phyloP scores from a whole-genome alignment of 2,888 invertebrate genomes.

The Thymelicus acteon region DNA sequence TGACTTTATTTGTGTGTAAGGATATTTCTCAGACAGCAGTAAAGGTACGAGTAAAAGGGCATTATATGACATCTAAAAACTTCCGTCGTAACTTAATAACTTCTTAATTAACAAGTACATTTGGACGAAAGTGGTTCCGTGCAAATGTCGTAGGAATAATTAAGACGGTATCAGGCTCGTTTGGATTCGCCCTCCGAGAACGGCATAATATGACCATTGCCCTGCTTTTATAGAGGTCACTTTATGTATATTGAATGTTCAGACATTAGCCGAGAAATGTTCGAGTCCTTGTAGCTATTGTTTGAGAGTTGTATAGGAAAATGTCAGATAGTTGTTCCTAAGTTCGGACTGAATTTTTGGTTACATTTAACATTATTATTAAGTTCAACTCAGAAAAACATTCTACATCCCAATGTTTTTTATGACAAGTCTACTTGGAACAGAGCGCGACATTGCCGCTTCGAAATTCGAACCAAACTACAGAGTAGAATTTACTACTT shows the following conservation, averaged over 20 bases:
- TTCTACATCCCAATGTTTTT: too few relatives aligned
- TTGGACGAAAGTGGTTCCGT: slow-evolving; percentile 16
- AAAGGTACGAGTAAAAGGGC: too few relatives aligned
- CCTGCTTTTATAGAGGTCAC: slow-evolving; percentile 38
- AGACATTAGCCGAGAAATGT: slow-evolving; percentile 32
- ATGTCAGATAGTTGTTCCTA: not conserved
- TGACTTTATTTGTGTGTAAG: too few relatives aligned
- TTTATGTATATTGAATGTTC: slow-evolving; percentile 42
- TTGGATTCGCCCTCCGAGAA: slow-evolving; percentile 2
- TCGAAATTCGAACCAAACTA: too few relatives aligned
- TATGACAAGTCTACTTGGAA: too few relatives aligned
- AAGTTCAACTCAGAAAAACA: too few relatives aligned
- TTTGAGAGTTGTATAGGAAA: not conserved
- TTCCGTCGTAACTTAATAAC: not conserved
- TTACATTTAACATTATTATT: too few relatives aligned
- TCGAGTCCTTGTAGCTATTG: slow-evolving; percentile 9
- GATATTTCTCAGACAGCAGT: too few relatives aligned
- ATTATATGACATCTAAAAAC: not conserved
- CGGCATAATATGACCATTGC: slow-evolving; percentile 40
- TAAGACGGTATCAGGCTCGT: slow-evolving; percentile 22
- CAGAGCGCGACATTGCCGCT: too few relatives aligned
- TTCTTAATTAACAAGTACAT: slow-evolving; percentile 7
- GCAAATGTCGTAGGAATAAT: slow-evolving; percentile 19
- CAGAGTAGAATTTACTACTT: too few relatives aligned
- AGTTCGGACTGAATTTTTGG: too few relatives aligned